A percentile compares a stretch with the other conserved stretches of the same genome.
Evolutionary conservation across 2,797 vertebrate genomes (phyloP).

Genomic region (Onychomys torridus): DNA sequence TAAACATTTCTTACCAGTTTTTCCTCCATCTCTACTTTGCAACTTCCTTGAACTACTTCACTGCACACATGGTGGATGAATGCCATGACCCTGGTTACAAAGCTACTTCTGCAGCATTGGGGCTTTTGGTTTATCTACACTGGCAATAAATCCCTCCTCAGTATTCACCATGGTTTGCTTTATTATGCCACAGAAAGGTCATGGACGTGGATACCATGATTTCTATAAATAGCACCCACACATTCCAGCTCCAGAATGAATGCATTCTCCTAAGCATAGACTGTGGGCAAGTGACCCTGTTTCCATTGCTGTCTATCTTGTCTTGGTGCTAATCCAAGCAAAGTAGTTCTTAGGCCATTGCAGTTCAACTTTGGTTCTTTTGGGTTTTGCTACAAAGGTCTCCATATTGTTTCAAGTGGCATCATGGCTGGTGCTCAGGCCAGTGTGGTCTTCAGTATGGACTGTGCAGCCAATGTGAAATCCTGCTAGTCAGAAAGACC

Average conservation of each 20-base stretch:
- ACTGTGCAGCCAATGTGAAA: background rate
- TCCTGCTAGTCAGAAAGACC: background rate
- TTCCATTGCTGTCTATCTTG: constrained; percentile 54
- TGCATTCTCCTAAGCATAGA: constrained; percentile 73
- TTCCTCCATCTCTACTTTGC: background rate
- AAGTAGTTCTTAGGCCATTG: background rate
- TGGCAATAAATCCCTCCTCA: background rate
- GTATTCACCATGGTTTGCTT: background rate
- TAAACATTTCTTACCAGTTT: background rate
- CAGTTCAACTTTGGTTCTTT: constrained; percentile 47
- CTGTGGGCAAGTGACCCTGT: constrained; percentile 59
- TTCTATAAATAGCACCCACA: constrained; percentile 71
- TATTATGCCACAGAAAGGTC: constrained; percentile 48
- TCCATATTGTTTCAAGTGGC: background rate
- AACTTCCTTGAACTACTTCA: background rate
- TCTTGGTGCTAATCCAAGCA: constrained; percentile 63
- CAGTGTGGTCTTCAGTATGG: background rate
- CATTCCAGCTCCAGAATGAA: constrained; percentile 71
- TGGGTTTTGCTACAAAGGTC: constrained; percentile 1
- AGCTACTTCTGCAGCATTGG: background rate
- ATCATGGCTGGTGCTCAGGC: background rate
- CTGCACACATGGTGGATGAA: background rate
- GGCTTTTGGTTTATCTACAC: background rate
- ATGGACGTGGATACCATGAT: background rate
- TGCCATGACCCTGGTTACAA: background rate